phyloP scores from a whole-genome alignment of 53 echinoderm and acorn worm species.

The Apostichopus leukothele region DNA sequence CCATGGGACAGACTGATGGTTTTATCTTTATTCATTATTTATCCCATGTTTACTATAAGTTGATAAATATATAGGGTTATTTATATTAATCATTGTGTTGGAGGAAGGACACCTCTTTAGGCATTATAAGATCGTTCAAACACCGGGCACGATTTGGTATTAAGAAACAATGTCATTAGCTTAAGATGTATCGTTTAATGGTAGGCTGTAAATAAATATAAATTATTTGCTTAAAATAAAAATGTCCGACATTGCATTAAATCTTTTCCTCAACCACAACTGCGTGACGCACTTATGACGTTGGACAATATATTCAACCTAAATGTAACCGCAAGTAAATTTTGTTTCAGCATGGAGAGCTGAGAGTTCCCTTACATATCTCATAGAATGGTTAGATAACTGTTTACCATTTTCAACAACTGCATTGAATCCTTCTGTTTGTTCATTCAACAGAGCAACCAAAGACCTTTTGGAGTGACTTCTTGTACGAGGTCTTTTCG shows the following conservation, averaged over 20 bases:
- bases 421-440: too few species aligned
- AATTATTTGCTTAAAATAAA: not conserved
- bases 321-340: too few species aligned
- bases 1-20: not conserved
- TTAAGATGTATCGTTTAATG: not conserved
- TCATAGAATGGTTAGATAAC: too few species aligned
- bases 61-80: conserved; percentile 1
- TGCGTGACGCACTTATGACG: too few species aligned
- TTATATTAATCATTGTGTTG: not conserved
- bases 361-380: too few species aligned
- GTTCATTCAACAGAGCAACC: too few species aligned
- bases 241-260: not conserved
- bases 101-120: not conserved
- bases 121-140: not conserved
- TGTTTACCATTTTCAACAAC: too few species aligned
- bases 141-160: not conserved
- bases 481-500: too few species aligned
- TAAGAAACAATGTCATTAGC: not conserved
- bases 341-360: too few species aligned
- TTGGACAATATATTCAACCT: too few species aligned
- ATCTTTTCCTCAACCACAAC: not conserved
- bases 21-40: not conserved
- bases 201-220: not conserved
- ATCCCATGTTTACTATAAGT: not conserved
- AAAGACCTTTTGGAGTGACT: too few species aligned